phyloP scores from a whole-genome alignment of 2,797 vertebrate genomes.

The Todus mexicanus region DNA sequence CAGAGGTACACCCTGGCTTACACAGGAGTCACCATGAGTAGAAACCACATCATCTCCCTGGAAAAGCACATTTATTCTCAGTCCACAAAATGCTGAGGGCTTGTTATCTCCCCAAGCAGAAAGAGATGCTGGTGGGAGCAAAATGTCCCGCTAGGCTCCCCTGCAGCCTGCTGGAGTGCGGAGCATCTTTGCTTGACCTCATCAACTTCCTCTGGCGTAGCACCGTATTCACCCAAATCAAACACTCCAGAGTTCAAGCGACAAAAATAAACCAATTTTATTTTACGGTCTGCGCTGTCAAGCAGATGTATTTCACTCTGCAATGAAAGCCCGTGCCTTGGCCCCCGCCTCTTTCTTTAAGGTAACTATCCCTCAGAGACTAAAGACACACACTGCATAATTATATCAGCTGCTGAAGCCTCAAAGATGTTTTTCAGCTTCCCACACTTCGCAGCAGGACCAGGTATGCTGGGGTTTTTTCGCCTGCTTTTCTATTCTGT shows the following conservation, averaged over 20 bases:
- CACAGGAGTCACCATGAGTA: background rate
- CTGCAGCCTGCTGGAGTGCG: background rate
- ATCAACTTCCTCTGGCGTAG: background rate
- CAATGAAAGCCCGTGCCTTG: background rate
- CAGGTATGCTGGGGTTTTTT: background rate
- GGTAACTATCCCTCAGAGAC: background rate
- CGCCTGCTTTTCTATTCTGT: background rate
- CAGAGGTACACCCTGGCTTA: background rate
- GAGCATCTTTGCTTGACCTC: background rate
- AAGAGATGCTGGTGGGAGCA: background rate
- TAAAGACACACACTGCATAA: background rate
- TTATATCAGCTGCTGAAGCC: background rate
- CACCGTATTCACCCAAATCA: background rate
- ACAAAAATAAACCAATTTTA: background rate
- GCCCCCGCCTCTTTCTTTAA: background rate
- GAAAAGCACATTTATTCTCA: background rate
- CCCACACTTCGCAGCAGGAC: background rate
- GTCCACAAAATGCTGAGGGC: background rate
- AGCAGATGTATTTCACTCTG: background rate
- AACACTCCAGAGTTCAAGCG: background rate
- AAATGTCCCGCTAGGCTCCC: background rate
- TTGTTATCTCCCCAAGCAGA: background rate
- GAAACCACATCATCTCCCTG: background rate
- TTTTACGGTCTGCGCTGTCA: background rate
- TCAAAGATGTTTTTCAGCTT: constrained; percentile 5